Conservation (phyloP, 2,888 invertebrate species). For the Penaeus monodon region DNA sequence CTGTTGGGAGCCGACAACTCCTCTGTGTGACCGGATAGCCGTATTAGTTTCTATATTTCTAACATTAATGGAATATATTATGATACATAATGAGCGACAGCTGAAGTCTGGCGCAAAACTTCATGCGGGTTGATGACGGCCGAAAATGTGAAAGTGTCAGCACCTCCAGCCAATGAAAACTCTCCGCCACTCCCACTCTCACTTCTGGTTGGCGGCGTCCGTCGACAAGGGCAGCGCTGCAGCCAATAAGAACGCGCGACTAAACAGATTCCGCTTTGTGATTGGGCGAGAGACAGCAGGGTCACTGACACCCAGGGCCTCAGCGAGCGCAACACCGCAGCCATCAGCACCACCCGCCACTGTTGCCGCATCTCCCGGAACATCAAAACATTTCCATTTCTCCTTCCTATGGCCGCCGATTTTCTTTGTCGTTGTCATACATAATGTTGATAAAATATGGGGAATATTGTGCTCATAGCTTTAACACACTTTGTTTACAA, state of each 20-base stretch:
- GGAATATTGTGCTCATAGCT: too few species aligned
- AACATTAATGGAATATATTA: too few species aligned
- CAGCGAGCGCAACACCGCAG: conserved; percentile 37
- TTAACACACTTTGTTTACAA: too few species aligned
- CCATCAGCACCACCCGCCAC: conserved; percentile 25
- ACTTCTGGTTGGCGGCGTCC: conserved; percentile 27
- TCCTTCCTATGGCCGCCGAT: neutral
- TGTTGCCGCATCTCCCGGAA: conserved; percentile 38
- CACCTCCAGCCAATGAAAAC: conserved; percentile 28
- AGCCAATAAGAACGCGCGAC: conserved; percentile 48
- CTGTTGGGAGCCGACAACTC: too few species aligned
- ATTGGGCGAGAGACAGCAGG: conserved; percentile 35
- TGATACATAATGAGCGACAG: neutral
- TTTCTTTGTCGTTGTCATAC: neutral
- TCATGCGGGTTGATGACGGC: conserved; percentile 33
- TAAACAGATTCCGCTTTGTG: conserved; percentile 34
- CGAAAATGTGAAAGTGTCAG: conserved; percentile 12
- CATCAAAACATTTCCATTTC: neutral
- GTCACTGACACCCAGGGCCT: conserved; percentile 47
- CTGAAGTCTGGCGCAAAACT: conserved; percentile 21
- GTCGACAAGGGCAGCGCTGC: conserved; percentile 9
- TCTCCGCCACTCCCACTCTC: conserved; percentile 14
- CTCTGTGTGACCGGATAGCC: too few species aligned
- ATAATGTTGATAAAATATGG: neutral
- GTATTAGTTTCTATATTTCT: too few species aligned